Evolutionary conservation across 2,113 vertebrate genomes (phyloP).

Genomic region (Ictalurus furcatus): DNA sequence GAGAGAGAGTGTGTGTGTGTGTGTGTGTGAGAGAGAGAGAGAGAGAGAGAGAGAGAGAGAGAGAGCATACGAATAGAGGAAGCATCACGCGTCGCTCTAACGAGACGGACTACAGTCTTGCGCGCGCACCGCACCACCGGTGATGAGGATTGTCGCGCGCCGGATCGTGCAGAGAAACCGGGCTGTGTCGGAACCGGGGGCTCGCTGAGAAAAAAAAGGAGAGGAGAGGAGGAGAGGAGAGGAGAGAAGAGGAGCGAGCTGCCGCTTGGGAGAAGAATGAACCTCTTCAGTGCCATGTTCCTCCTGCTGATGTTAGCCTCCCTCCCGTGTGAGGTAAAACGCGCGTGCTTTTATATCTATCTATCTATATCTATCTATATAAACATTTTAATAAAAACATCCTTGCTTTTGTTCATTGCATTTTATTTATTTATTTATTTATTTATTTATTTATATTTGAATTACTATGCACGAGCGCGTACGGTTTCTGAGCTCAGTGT

Average conservation of each 20-base stretch:
- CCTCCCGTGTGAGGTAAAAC: conserved; percentile 71
- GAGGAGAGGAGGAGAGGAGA: background rate
- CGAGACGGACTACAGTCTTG: conserved; percentile 53
- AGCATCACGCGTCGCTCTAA: conserved; percentile 16
- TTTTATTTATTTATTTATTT: background rate
- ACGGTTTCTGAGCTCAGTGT: background rate
- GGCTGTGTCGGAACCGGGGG: conserved; percentile 60
- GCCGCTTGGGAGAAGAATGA: conserved; percentile 65
- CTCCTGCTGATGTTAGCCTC: conserved; percentile 78
- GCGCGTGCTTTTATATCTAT: background rate
- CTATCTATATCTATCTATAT: too few species aligned
- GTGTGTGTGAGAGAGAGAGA: conserved; percentile 40
- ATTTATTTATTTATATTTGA: too few species aligned
- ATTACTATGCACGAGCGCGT: background rate
- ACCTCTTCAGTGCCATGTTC: conserved; percentile 81
- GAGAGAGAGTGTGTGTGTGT: conserved; percentile 39
- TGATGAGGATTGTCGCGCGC: conserved; percentile 75
- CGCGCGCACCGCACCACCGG: conserved; percentile 51
- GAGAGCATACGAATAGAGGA: background rate
- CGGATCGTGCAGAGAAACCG: conserved; percentile 65
- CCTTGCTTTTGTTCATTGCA: background rate
- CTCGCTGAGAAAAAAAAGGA: conserved; percentile 18
- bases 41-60: conserved; percentile 55
- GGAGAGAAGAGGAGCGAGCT: conserved; percentile 6
- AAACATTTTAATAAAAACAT: background rate